These are phyloP conservation scores for Leistus spinibarbis DNA, from an alignment of 2,888 invertebrate species.

Conservation along the genomic window DNA sequence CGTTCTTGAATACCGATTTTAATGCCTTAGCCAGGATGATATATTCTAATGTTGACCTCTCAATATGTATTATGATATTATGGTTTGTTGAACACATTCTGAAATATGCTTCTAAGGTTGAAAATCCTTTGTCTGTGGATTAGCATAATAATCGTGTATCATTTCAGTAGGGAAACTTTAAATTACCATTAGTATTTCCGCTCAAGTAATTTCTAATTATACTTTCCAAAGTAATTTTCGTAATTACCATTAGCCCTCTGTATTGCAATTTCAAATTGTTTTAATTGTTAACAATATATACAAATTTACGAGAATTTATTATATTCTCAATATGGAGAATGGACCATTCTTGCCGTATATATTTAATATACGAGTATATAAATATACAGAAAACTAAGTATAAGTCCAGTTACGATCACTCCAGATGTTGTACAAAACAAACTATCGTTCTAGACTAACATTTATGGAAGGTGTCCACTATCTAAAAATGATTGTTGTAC, in stretches of 20 bases:
- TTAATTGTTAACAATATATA: conserved; percentile 22
- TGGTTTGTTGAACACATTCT: background rate
- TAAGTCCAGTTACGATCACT: too few species aligned
- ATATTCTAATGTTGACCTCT: background rate
- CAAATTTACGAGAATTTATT: background rate
- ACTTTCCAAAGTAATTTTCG: conserved; percentile 27
- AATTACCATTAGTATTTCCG: conserved; percentile 16
- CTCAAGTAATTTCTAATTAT: conserved; percentile 32
- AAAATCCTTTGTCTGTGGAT: background rate
- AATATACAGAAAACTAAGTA: too few species aligned
- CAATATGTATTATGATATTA: background rate
- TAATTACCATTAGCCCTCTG: conserved; percentile 24
- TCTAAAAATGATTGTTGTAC: too few species aligned
- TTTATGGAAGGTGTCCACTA: too few species aligned
- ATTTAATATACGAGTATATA: background rate
- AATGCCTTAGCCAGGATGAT: too few species aligned
- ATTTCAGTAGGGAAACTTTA: conserved; percentile 11
- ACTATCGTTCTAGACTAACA: too few species aligned
- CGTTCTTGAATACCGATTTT: too few species aligned
- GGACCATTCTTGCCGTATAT: background rate
- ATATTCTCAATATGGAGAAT: background rate
- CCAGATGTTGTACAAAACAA: too few species aligned
- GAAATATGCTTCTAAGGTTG: background rate
- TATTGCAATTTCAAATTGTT: conserved; percentile 19
- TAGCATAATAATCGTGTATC: conserved; percentile 11